These are phyloP conservation scores for Dysmachus trigonus DNA, from an alignment of 2,888 invertebrate genomes.

Conservation along the genomic window DNA sequence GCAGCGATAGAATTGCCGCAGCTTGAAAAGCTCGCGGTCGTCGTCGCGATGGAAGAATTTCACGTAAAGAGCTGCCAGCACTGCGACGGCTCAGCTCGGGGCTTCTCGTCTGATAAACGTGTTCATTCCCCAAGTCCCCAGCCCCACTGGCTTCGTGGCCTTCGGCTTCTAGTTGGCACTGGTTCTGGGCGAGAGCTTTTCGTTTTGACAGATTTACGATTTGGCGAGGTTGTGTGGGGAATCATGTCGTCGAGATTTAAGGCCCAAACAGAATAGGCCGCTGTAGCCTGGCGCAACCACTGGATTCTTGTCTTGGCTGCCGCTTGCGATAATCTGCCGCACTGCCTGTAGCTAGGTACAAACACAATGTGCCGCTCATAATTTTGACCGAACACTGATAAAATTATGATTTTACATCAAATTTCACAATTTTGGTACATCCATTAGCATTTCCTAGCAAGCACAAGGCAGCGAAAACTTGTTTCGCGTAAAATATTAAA, in stretches of 20 bases:
- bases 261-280: too few species aligned
- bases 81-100: background rate
- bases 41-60: background rate
- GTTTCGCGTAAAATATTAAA: too few species aligned
- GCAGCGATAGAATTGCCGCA: background rate
- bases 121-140: slow-evolving; percentile 1
- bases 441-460: too few species aligned
- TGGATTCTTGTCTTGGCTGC: too few species aligned
- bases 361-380: too few species aligned
- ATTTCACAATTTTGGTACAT: too few species aligned
- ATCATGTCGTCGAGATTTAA: background rate
- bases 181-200: slow-evolving; percentile 2
- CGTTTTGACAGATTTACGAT: slow-evolving; percentile 35
- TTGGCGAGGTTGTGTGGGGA: background rate
- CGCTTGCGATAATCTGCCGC: too few species aligned
- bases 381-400: too few species aligned
- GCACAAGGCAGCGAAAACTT: too few species aligned
- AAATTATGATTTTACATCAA: too few species aligned
- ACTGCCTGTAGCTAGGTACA: too few species aligned
- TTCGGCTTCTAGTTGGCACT: slow-evolving; percentile 7
- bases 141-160: background rate
- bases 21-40: background rate
- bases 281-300: too few species aligned
- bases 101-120: background rate
- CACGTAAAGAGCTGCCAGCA: background rate